Conservation (phyloP, 2,113 vertebrate genomes). For the Tringa solitaria region DNA sequence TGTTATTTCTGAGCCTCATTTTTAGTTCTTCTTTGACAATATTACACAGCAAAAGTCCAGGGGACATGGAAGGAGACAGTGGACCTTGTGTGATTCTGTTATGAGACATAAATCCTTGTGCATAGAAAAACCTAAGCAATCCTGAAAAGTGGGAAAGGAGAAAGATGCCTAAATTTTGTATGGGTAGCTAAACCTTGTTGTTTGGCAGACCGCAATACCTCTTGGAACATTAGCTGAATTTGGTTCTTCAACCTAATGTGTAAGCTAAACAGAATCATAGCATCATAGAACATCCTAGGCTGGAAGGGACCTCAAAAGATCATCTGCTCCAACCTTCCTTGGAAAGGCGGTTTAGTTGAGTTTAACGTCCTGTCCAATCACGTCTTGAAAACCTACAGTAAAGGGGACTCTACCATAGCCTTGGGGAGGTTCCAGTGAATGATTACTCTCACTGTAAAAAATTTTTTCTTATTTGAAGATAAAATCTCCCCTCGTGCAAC, state of each 20-base stretch:
- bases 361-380: not conserved
- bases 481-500: not conserved
- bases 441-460: not conserved
- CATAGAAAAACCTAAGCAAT: not conserved
- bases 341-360: not conserved
- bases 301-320: not conserved
- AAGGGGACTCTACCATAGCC: rapidly evolving
- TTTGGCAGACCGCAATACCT: not conserved
- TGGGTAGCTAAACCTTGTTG: not conserved
- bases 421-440: not conserved
- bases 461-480: not conserved
- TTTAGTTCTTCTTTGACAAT: not conserved
- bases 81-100: not conserved
- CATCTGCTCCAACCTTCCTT: not conserved
- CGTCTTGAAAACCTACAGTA: not conserved
- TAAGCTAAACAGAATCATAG: not conserved
- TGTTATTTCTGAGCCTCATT: not conserved
- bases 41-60: not conserved
- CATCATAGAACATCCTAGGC: not conserved
- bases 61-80: not conserved
- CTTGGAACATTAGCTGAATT: not conserved
- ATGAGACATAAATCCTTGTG: not conserved
- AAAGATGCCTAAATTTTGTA: not conserved
- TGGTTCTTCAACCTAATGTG: not conserved
- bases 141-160: not conserved